Evolutionary conservation across 2,113 vertebrate species (phyloP).

Genomic region (Etheostoma spectabile): DNA sequence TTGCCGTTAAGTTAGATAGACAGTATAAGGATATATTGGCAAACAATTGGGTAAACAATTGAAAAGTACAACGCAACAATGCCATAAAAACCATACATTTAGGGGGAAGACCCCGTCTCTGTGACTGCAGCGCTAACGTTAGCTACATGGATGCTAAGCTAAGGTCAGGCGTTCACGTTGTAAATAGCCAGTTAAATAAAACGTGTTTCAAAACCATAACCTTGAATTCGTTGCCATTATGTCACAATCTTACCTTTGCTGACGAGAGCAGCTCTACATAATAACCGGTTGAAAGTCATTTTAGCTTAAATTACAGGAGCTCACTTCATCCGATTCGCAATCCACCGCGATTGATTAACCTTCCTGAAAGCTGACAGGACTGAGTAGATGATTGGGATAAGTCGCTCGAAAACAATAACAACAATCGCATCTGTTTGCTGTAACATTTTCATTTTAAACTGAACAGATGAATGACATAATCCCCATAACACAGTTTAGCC

Average conservation of each 20-base stretch:
- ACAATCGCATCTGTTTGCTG: not conserved
- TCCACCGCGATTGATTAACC: constrained; percentile 42
- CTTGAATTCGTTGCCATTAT: rapidly evolving
- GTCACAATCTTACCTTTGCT: constrained; percentile 65
- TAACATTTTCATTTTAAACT: not conserved
- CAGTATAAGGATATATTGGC: not conserved
- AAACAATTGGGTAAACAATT: not conserved
- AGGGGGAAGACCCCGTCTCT: not conserved
- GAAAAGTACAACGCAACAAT: not conserved
- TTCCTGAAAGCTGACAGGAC: constrained; percentile 43
- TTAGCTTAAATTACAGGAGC: not conserved
- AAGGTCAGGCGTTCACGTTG: constrained; percentile 71
- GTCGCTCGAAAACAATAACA: not conserved
- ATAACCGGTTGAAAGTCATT: constrained; percentile 72
- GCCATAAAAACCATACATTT: not conserved
- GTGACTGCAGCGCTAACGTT: not conserved
- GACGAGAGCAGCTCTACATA: constrained; percentile 50
- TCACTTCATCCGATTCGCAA: not conserved
- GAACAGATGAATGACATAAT: too few relatives aligned
- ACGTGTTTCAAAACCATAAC: rapidly evolving
- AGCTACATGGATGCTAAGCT: constrained; percentile 37
- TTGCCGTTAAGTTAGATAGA: too few relatives aligned
- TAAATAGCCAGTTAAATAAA: not conserved
- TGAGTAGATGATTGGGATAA: constrained; percentile 2
- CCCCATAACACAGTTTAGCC: not conserved